Base-by-base conservation (phyloP, 2,113 vertebrate species). In the Sporophila hypoxantha region DNA sequence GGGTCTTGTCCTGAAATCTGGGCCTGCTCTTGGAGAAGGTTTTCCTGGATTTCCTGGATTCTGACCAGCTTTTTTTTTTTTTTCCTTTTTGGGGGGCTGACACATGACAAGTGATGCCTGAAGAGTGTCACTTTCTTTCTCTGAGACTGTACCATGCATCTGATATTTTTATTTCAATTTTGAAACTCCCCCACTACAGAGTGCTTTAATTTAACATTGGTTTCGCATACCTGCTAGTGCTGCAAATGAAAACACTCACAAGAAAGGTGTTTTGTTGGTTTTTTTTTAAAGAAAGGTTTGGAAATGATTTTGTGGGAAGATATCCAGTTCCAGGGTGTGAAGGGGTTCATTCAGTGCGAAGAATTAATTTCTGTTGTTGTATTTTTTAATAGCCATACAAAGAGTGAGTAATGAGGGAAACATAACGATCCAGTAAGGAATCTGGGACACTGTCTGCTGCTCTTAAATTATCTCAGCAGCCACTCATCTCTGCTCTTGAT, bases 61-160 rank as follows among this genome's bases (percentile, higher is more conserved):
- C 55, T 71, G 29, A n/a, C 37, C 25, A 68, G 18, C 16, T 37
- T 25, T 25, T 11, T 11, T 27, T 14, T 14, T 27, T 70, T 46
- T 32, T 5, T 1, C 4, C 42, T 47, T 22, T 47, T 25, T 1
- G 42, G 1, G 14, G 9, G 8, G 4, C 20, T 73, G 37, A n/a
- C 13, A 77, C 46, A 12, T 16, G 49, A 26, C 12, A 52, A 30
- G 50, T 18, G 50, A 55, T 7, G 21, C n/a, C 3, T 59, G 27
- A 46, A 17, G 5, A 69, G 32, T 21, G 25, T 1, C 6, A 6
- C 15, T 29, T 60, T 47, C 17, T 32, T 47, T 34, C 8, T n/a
- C 17, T 68, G 19, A n/a, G 41, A 12, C 5, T 14, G 3, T 73
- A 41, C 20, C 7, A 9, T 2, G 12, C 29, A 21, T 55, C 21